These are phyloP conservation scores for Petrolisthes manimaculis DNA, from an alignment of 2,888 invertebrate species.

Conservation along the genomic window DNA sequence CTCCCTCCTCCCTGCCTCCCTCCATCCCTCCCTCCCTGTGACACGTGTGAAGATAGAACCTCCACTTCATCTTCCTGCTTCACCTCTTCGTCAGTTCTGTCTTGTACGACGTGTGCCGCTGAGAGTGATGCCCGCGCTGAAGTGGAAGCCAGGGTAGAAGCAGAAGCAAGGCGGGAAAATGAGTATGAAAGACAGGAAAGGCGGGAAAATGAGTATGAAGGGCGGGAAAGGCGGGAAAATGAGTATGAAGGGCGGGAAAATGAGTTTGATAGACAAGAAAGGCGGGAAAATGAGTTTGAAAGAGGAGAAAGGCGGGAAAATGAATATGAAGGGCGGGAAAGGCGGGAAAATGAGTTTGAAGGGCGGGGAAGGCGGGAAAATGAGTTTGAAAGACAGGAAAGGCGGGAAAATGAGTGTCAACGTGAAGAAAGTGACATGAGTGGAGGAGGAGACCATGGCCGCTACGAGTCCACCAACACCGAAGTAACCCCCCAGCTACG, in stretches of 20 bases:
- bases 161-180: background rate
- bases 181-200: too few relatives aligned
- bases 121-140: constrained; percentile 53
- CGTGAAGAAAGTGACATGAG: background rate
- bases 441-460: too few relatives aligned
- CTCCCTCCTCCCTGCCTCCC: constrained; percentile 53
- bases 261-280: too few relatives aligned
- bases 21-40: constrained; percentile 61
- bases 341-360: too few relatives aligned
- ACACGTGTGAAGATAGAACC: constrained; percentile 62
- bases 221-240: too few relatives aligned
- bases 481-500: background rate
- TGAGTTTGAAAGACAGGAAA: too few relatives aligned
- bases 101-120: constrained; percentile 60
- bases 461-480: background rate
- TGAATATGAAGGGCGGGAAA: background rate
- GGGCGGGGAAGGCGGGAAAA: too few relatives aligned
- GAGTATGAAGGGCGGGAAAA: too few relatives aligned
- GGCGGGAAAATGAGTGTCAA: background rate
- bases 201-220: too few relatives aligned
- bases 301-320: background rate
- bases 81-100: constrained; percentile 56
- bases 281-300: too few relatives aligned
- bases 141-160: constrained; percentile 12
- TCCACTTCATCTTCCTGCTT: constrained; percentile 59